A percentile compares a stretch with the other conserved stretches of the same genome.
These are phyloP conservation scores for Amiota mariae DNA, from an alignment of 2,888 invertebrate species.

Conservation along the genomic window DNA sequence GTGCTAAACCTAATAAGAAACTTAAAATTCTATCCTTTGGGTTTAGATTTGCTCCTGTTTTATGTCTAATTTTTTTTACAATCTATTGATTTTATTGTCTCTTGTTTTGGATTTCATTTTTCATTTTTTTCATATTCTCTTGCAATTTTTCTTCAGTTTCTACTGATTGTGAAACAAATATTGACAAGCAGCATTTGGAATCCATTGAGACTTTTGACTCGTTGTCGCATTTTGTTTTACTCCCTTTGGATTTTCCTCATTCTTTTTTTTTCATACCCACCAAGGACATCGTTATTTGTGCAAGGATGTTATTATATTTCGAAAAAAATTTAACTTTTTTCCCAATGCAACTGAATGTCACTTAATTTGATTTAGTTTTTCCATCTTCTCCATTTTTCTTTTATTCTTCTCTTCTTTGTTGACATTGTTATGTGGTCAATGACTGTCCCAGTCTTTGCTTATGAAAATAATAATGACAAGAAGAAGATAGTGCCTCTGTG, in stretches of 20 bases:
- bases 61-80: no score
- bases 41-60: no score
- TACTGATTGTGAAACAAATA: conserved; percentile 64
- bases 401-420: background rate
- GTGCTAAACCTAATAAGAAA: no score
- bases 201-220: conserved; percentile 18
- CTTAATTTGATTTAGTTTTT: background rate
- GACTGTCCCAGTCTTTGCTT: conserved; percentile 6
- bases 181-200: conserved; percentile 49
- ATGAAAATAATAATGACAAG: background rate
- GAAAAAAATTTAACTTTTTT: conserved; percentile 40
- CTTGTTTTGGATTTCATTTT: no score
- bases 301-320: conserved; percentile 64
- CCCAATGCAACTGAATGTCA: no score
- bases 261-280: background rate
- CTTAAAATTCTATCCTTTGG: no score
- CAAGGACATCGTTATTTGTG: background rate
- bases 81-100: no score
- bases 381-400: background rate
- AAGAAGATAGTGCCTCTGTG: background rate
- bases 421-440: conserved; percentile 6
- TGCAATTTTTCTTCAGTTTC: no score
- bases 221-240: background rate
- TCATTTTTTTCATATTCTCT: no score
- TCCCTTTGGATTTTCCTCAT: background rate